A percentile compares a stretch with the other conserved stretches of the same genome.
Conservation (phyloP, 2,888 invertebrate species). For the Agrotis puta region DNA sequence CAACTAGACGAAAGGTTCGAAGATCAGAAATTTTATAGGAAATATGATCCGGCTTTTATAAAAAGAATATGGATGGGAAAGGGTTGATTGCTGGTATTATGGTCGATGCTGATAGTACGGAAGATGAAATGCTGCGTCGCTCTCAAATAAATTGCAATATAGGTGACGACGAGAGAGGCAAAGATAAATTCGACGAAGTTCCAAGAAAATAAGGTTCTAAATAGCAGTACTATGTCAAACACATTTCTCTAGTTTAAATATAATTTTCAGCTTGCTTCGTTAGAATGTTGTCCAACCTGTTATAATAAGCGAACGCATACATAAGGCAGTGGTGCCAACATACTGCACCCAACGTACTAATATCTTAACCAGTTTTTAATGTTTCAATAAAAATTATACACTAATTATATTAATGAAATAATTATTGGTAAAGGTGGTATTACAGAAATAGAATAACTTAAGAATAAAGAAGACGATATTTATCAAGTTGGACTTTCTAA, state of each 20-base stretch:
- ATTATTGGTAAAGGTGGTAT: not conserved
- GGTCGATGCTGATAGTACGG: not conserved
- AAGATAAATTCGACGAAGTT: not conserved
- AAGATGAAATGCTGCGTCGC: not conserved
- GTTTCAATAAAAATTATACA: constrained; percentile 38
- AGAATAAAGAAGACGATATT: too few species aligned
- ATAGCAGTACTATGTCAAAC: constrained; percentile 26
- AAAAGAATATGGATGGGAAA: not conserved
- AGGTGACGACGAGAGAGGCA: not conserved
- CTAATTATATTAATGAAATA: constrained; percentile 15
- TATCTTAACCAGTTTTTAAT: constrained; percentile 49
- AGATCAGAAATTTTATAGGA: not conserved
- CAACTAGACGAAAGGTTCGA: too few species aligned
- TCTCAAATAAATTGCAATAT: not conserved
- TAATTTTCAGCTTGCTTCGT: constrained; percentile 49
- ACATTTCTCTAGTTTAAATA: constrained; percentile 39
- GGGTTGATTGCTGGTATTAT: too few species aligned
- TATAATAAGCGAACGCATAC: constrained; percentile 44
- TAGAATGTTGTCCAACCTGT: constrained; percentile 57
- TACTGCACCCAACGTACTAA: constrained; percentile 40
- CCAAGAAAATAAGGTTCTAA: constrained; percentile 5
- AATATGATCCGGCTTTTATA: not conserved
- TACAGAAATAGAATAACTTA: not conserved
- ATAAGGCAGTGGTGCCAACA: constrained; percentile 49
- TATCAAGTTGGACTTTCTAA: too few species aligned